Conservation (phyloP, 1,140 invertebrate species). For the Achroia grisella region DNA sequence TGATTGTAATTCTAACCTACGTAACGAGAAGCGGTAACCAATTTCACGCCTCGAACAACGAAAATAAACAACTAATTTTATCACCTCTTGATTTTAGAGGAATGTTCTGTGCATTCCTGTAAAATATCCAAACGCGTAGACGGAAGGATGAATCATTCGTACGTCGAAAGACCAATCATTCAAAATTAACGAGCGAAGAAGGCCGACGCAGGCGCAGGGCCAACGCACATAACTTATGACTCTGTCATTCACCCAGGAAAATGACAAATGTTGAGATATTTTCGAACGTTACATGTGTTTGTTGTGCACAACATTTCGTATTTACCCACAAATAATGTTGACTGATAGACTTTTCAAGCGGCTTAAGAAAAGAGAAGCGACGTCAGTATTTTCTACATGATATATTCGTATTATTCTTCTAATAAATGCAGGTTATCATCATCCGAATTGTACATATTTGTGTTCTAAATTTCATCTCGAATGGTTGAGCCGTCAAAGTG, state of each 20-base stretch:
- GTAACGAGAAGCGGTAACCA: too few relatives aligned
- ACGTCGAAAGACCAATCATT: neutral
- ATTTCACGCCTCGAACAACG: neutral
- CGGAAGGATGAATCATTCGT: neutral
- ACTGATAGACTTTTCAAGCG: too few relatives aligned
- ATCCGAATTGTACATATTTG: too few relatives aligned
- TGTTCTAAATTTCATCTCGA: too few relatives aligned
- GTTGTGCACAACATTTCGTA: constrained; percentile 14
- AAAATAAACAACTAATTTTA: constrained; percentile 5
- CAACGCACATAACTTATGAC: constrained; percentile 10
- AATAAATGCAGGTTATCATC: too few relatives aligned
- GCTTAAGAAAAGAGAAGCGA: too few relatives aligned
- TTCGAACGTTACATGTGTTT: constrained; percentile 7
- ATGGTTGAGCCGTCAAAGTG: too few relatives aligned
- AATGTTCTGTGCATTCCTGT: neutral
- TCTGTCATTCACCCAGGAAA: constrained; percentile 8
- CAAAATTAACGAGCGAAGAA: constrained; percentile 8
- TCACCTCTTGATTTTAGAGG: neutral
- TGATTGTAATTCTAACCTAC: too few relatives aligned
- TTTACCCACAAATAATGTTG: too few relatives aligned
- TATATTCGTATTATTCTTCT: too few relatives aligned
- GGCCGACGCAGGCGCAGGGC: constrained; percentile 20
- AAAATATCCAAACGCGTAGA: neutral
- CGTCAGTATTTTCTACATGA: too few relatives aligned
- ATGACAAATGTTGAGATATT: constrained; percentile 13